Percentiles rank a stretch among this genome's conserved stretches.
Evolutionary conservation across 2,797 vertebrate species (phyloP).

Genomic region (Pseudochirops corinnae): DNA sequence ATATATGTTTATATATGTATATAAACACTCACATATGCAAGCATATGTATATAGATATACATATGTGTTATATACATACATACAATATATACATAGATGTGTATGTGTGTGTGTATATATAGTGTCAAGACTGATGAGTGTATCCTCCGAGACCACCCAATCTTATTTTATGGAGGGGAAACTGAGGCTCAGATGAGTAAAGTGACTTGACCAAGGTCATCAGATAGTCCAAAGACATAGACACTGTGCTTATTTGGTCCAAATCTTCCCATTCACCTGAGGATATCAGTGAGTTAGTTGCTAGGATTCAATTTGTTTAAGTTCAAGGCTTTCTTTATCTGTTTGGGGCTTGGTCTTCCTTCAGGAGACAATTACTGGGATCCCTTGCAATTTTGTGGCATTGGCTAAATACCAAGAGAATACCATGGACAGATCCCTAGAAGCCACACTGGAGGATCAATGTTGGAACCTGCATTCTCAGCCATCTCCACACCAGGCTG

Average conservation of each 20-base stretch:
- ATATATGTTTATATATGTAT: too few species aligned
- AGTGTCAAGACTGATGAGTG: not conserved
- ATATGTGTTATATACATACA: too few species aligned
- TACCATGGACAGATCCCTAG: not conserved
- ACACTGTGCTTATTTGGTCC: not conserved
- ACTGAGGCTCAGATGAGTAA: not conserved
- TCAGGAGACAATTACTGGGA: not conserved
- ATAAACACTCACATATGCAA: too few species aligned
- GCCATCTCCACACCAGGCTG: not conserved
- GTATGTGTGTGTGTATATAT: not conserved
- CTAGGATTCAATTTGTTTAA: not conserved
- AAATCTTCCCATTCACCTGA: slow-evolving; percentile 11
- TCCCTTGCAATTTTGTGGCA: not conserved
- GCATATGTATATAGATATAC: too few species aligned
- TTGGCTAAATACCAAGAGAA: not conserved
- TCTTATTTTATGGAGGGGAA: not conserved
- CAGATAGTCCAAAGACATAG: not conserved
- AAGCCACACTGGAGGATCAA: not conserved
- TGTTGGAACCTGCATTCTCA: not conserved
- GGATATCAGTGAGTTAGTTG: not conserved
- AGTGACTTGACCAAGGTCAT: not conserved
- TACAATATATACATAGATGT: too few species aligned
- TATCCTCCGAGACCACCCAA: not conserved
- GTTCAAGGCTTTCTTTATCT: not conserved
- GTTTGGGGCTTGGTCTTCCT: not conserved